These are phyloP conservation scores for Cyprinodon diabolis DNA, from an alignment of 2,797 vertebrate species.

Conservation along the genomic window DNA sequence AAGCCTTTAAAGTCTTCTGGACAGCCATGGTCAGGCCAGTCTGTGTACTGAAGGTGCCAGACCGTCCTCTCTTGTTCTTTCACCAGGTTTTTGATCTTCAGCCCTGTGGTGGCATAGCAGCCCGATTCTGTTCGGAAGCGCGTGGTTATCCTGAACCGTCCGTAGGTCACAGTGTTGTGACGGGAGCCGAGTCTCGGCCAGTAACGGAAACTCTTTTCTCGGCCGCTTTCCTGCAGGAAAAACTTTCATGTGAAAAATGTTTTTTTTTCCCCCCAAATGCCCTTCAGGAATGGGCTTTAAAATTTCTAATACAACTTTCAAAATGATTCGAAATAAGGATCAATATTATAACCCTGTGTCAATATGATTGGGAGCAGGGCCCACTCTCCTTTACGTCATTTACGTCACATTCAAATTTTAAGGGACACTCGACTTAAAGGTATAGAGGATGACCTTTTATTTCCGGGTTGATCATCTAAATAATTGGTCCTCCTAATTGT, in stretches of 20 bases:
- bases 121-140: conserved; percentile 97
- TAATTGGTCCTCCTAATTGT: too few relatives aligned
- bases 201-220: conserved; percentile 97
- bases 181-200: conserved; percentile 97
- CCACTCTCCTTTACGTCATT: too few relatives aligned
- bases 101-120: conserved; percentile 96
- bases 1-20: conserved; percentile 97
- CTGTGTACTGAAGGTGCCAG: conserved; percentile 98
- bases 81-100: conserved; percentile 96
- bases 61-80: conserved; percentile 95
- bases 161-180: conserved; percentile 95
- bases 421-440: too few relatives aligned
- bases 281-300: not conserved
- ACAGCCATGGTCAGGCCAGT: conserved; percentile 98
- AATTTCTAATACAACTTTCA: too few relatives aligned
- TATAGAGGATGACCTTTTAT: too few relatives aligned
- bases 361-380: too few relatives aligned
- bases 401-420: too few relatives aligned
- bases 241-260: not conserved
- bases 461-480: too few relatives aligned
- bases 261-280: too few relatives aligned
- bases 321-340: too few relatives aligned
- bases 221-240: conserved; percentile 86
- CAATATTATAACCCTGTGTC: too few relatives aligned
- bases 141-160: conserved; percentile 96